These are phyloP conservation scores for Saccostrea glomerata DNA, from an alignment of 1,140 invertebrate genomes.

Conservation along the genomic window DNA sequence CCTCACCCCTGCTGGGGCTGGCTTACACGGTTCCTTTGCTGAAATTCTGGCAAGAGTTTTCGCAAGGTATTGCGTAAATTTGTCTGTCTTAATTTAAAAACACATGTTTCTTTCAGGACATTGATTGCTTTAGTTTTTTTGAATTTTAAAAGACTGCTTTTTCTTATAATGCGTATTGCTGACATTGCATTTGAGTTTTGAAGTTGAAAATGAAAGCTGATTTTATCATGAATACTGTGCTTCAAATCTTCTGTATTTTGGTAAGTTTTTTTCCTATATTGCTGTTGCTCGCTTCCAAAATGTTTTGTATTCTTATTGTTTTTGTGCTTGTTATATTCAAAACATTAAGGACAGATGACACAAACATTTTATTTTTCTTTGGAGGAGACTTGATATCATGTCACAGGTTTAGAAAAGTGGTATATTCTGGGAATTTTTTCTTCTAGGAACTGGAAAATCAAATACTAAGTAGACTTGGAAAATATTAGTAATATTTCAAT, in stretches of 20 bases:
- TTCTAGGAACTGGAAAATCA: no score
- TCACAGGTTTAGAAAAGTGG: no score
- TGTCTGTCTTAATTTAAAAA: background rate
- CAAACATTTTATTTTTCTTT: no score
- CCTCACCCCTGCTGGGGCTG: background rate
- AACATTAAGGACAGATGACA: no score
- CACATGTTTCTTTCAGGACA: background rate
- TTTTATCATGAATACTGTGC: background rate
- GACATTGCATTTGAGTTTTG: background rate
- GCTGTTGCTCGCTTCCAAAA: background rate
- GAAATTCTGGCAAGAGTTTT: slow-evolving; percentile 1
- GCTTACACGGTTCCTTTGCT: background rate
- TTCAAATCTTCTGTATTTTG: slow-evolving; percentile 4
- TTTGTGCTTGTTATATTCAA: no score
- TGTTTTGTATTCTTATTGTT: no score
- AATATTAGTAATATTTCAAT: no score
- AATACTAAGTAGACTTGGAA: no score
- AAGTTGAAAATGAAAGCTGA: background rate
- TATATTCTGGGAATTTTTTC: no score
- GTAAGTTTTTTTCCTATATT: slow-evolving; percentile 3
- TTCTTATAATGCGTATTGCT: background rate
- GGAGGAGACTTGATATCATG: no score
- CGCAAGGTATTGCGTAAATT: slow-evolving; percentile 21
- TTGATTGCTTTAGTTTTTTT: background rate
- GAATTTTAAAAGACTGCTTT: background rate